A percentile compares a stretch with the other conserved stretches of the same genome.
These are phyloP conservation scores for Lynx canadensis DNA, from an alignment of 2,113 vertebrate genomes.

Conservation along the genomic window DNA sequence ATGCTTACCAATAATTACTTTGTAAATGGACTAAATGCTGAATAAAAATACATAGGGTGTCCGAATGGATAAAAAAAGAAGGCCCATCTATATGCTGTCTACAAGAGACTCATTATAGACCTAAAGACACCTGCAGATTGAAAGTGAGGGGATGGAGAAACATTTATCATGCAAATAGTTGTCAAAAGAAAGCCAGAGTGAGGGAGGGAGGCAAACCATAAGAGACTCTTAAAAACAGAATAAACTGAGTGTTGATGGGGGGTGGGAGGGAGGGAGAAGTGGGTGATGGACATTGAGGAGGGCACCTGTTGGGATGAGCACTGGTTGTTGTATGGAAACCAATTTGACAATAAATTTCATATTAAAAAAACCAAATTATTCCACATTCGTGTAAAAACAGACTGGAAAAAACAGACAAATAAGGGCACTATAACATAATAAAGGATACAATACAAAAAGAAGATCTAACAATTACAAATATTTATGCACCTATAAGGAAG, in stretches of 20 bases:
- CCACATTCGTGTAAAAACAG: too few relatives aligned
- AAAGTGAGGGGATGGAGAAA: not conserved
- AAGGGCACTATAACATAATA: not conserved
- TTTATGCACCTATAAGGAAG: not conserved
- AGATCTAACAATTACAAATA: not conserved
- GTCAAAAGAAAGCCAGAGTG: not conserved
- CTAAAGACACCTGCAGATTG: not conserved
- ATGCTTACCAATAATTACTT: not conserved
- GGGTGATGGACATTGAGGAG: too few relatives aligned
- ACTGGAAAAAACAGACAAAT: not conserved
- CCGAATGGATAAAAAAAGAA: not conserved
- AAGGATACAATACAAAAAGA: not conserved
- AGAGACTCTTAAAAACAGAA: too few relatives aligned
- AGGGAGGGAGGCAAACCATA: too few relatives aligned
- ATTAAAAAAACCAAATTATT: too few relatives aligned
- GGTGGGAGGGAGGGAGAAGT: too few relatives aligned
- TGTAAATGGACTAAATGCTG: not conserved
- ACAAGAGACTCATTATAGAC: not conserved
- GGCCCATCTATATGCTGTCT: not conserved
- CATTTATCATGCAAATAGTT: not conserved
- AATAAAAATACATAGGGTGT: not conserved
- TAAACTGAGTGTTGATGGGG: too few relatives aligned
- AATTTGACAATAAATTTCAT: too few relatives aligned
- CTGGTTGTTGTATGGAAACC: too few relatives aligned
- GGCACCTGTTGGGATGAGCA: too few relatives aligned